These are phyloP conservation scores for Aphrophora alni DNA, from an alignment of 2,888 invertebrate genomes.

Conservation along the genomic window DNA sequence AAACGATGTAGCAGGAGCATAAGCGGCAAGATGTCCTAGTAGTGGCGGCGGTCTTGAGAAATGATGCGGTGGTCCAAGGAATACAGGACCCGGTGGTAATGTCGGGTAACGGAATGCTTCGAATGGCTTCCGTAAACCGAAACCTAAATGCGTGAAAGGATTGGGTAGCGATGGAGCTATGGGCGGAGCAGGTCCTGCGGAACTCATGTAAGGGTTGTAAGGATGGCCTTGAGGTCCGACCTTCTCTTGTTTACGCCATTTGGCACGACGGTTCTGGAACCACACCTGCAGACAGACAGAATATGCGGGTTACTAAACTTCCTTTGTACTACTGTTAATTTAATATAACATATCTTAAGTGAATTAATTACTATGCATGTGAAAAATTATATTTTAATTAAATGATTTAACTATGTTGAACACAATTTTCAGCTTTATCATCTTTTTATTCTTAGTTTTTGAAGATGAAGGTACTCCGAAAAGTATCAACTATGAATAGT, in stretches of 20 bases:
- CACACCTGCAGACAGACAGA: conserved; percentile 73
- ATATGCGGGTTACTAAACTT: no score
- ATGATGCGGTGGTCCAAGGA: conserved; percentile 63
- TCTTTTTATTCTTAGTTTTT: no score
- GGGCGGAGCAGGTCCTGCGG: conserved; percentile 64
- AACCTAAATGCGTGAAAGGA: conserved; percentile 80
- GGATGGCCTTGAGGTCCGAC: conserved; percentile 91
- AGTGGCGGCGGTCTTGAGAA: conserved; percentile 69
- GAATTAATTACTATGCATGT: no score
- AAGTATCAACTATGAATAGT: no score
- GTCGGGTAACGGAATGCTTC: conserved; percentile 77
- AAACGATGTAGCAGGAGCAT: conserved; percentile 68
- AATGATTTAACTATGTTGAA: no score
- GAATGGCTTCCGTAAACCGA: conserved; percentile 76
- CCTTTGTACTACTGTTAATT: no score
- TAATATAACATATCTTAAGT: no score
- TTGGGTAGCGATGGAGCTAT: conserved; percentile 79
- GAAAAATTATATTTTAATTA: no score
- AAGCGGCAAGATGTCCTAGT: conserved; percentile 65
- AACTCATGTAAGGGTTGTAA: conserved; percentile 81
- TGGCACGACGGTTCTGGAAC: conserved; percentile 92
- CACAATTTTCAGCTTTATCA: no score
- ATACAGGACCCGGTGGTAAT: conserved; percentile 60
- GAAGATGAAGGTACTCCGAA: no score
- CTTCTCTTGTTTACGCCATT: conserved; percentile 93